Percentiles rank a stretch among this genome's conserved stretches.
These are phyloP conservation scores for Callosobruchus maculatus DNA, from an alignment of 2,888 invertebrate genomes.

Conservation along the genomic window DNA sequence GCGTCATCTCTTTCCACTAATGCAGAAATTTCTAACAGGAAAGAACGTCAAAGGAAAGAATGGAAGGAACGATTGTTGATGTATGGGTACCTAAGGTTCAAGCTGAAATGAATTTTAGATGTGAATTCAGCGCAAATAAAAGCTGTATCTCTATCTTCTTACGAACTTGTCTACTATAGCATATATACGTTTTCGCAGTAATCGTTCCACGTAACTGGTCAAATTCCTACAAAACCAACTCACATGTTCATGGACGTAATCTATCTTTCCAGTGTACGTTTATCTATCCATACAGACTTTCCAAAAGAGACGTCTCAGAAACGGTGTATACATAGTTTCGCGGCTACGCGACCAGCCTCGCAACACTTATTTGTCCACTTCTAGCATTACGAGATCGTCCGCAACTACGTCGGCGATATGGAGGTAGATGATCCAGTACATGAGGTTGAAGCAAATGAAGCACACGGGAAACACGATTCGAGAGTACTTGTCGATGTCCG, in stretches of 20 bases:
- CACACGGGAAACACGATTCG: constrained; percentile 97
- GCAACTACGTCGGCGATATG: constrained; percentile 95
- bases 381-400: constrained; percentile 84
- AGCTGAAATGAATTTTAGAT: no score
- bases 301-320: not conserved
- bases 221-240: not conserved
- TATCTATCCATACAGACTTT: not conserved
- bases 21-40: no score
- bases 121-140: no score
- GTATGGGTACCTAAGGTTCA: no score
- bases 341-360: no score
- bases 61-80: no score
- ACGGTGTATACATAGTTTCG: not conserved
- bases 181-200: not conserved
- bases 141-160: no score
- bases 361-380: constrained; percentile 59
- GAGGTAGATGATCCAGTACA: constrained; percentile 97
- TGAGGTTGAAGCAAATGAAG: constrained; percentile 97
- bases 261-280: not conserved
- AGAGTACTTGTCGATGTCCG: constrained; percentile 98
- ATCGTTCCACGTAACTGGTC: not conserved
- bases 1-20: no score
- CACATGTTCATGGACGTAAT: not conserved
- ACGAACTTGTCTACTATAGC: no score
- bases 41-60: no score